Evolutionary conservation across 2,113 vertebrate species (phyloP), one percentile per base, ranked within the genome.

Genomic region (Empidonax traillii): DNA sequence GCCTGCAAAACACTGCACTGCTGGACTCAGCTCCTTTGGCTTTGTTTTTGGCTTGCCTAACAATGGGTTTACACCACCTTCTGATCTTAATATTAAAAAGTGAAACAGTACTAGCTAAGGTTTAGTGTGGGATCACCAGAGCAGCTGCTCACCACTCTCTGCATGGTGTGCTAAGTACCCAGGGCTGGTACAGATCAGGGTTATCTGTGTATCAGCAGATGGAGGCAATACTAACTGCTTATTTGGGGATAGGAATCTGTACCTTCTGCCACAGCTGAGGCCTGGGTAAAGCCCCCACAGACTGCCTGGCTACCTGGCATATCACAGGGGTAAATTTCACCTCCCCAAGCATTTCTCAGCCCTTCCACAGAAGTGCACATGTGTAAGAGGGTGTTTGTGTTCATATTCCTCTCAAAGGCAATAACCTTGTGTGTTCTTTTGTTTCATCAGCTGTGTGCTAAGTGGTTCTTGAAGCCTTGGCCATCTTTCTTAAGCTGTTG

Each of bases 401-500:
- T 43, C 14, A 6, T 35, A 72, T n/a, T 67, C 21, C 27, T 87
- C 56, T 55, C 47, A 31, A 31, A 33, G 28, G 31, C 21, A 74
- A 49, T 46, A 81, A 58, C 12, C 7, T 71, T 41, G 20, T 21
- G 20, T 2, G 1, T 2, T 47, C n/a, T n/a, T 33, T 61, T 71
- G 27, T 81, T 88, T 90, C 17, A 31, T 18, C 3, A 3, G 21
- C 21, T 91, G 55, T 90, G 43, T 68, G 49, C 75, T 52, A 78
- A 93, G 51, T 49, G 66, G 14, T 44, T 91, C 65, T 71, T 61
- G 53, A 79, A 52, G 61, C 80, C 46, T 89, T 73, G 39, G 20
- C 25, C 68, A 84, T 92, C 65, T 56, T 77, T 87, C 67, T 87
- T 87, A 84, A 82, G 43, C 33, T 86, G 30, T n/a, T 68, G 20